Conservation (phyloP, 2,888 invertebrate species). For the Poecilobothrus nobilitatus region DNA sequence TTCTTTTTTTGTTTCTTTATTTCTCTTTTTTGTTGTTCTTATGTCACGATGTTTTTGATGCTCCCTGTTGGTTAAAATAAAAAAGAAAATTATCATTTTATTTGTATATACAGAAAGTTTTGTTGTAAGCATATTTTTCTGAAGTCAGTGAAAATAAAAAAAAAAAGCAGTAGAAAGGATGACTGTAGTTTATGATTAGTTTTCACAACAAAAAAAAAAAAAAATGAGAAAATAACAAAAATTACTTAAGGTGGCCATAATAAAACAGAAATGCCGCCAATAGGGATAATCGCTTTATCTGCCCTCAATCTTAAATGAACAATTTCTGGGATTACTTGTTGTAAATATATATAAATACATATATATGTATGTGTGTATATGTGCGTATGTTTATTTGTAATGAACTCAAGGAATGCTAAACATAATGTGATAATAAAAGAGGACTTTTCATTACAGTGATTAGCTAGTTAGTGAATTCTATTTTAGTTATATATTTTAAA, state of each 20-base stretch:
- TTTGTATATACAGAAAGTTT: too few relatives aligned
- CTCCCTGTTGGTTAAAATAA: too few relatives aligned
- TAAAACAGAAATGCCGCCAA: conserved; percentile 8
- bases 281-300: conserved; percentile 9
- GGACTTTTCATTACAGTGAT: too few relatives aligned
- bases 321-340: not conserved
- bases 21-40: too few relatives aligned
- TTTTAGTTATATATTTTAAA: not conserved
- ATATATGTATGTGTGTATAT: not conserved
- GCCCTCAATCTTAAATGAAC: conserved; percentile 10
- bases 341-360: not conserved
- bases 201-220: not conserved
- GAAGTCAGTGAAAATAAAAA: too few relatives aligned
- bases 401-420: not conserved
- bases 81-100: too few relatives aligned
- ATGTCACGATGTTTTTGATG: too few relatives aligned
- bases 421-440: not conserved
- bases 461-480: not conserved
- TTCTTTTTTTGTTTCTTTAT: too few relatives aligned
- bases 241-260: not conserved
- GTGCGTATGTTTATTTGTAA: too few relatives aligned
- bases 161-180: too few relatives aligned
- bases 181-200: too few relatives aligned
- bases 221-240: not conserved
- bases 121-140: too few relatives aligned